Conservation (phyloP, 2,888 invertebrate species). For the Perdita meconis region DNA sequence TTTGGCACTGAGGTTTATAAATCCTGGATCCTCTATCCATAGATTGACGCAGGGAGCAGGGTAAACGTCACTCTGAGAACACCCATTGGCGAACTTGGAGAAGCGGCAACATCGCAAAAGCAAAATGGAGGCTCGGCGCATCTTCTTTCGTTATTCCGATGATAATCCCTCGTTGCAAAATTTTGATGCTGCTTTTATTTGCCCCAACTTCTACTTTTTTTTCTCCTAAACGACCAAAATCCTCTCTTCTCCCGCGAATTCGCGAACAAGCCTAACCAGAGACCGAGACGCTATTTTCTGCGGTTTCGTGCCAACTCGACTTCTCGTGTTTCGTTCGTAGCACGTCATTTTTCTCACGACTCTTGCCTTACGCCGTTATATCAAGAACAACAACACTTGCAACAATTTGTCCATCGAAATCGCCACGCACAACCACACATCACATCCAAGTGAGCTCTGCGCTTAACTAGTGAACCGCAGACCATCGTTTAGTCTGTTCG, state of each 20-base stretch:
- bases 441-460: neutral
- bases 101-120: too few relatives aligned
- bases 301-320: slow-evolving; percentile 46
- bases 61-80: too few relatives aligned
- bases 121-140: too few relatives aligned
- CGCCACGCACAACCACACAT: slow-evolving; percentile 5
- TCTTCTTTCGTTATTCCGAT: too few relatives aligned
- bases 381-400: slow-evolving; percentile 2
- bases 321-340: slow-evolving; percentile 55
- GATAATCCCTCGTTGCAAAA: too few relatives aligned
- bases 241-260: slow-evolving; percentile 22
- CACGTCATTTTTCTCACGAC: slow-evolving; percentile 59
- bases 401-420: slow-evolving; percentile 1
- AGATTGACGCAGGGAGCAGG: too few relatives aligned
- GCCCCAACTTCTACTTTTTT: neutral
- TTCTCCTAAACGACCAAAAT: slow-evolving; percentile 14
- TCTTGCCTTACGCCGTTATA: slow-evolving; percentile 45
- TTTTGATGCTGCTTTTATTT: too few relatives aligned
- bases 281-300: slow-evolving; percentile 42
- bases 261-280: slow-evolving; percentile 31
- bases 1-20: too few relatives aligned
- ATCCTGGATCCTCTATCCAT: too few relatives aligned
- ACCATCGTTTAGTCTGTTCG: slow-evolving; percentile 6
- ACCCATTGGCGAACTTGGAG: too few relatives aligned
- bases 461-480: slow-evolving; percentile 15